Evolutionary conservation across 2,888 invertebrate genomes (phyloP).

Genomic region (Bugulina stolonifera): DNA sequence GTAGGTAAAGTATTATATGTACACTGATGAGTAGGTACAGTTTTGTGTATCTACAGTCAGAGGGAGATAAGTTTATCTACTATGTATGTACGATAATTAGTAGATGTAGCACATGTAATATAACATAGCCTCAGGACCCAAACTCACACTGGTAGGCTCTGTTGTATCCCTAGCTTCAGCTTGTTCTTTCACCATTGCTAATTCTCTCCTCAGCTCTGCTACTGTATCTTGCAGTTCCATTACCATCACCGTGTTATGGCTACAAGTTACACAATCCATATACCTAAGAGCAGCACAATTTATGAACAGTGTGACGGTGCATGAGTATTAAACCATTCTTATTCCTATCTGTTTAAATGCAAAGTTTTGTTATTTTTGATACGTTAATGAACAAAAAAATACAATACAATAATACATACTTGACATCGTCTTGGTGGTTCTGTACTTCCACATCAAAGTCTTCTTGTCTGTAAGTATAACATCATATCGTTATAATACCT

Average conservation of each 20-base stretch:
- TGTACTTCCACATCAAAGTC: conserved; percentile 37
- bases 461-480: conserved; percentile 36
- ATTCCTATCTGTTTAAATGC: no score
- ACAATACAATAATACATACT: no score
- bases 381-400: no score
- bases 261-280: conserved; percentile 30
- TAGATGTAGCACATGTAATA: no score
- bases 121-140: no score
- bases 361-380: no score
- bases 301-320: not conserved
- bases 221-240: conserved; percentile 53
- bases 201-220: conserved; percentile 35
- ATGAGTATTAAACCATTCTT: no score
- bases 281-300: not conserved
- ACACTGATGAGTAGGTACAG: no score
- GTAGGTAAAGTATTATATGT: no score
- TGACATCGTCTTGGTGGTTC: conserved; percentile 41
- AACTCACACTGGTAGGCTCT: not conserved
- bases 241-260: conserved; percentile 48
- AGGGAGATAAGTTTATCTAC: no score
- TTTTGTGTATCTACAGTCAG: not conserved
- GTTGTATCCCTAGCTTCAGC: conserved; percentile 1
- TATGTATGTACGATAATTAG: no score
- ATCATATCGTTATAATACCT: no score
- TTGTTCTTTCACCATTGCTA: conserved; percentile 18